A percentile compares a stretch with the other conserved stretches of the same genome.
Conservation (phyloP, 2,888 invertebrate species). For the Oxyteleia sp. region DNA sequence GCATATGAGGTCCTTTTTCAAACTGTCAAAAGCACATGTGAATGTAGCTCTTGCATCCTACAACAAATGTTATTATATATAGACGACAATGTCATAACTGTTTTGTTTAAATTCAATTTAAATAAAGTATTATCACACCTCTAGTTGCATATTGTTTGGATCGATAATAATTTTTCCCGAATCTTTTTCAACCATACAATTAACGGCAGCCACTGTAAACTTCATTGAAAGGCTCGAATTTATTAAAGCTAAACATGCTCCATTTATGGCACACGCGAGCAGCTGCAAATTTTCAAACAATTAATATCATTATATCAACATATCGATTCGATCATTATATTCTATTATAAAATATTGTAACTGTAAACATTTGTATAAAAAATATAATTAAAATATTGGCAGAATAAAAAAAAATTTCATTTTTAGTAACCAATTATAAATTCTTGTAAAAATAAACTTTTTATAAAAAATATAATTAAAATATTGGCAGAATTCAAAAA, state of each 20-base stretch:
- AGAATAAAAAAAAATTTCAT: no score
- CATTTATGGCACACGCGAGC: conserved; percentile 94
- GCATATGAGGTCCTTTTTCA: conserved; percentile 89
- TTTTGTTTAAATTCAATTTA: conserved; percentile 26
- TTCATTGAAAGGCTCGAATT: conserved; percentile 95
- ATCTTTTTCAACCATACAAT: conserved; percentile 91
- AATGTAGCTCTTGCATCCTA: conserved; percentile 90
- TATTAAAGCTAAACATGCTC: conserved; percentile 93
- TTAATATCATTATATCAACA: conserved; percentile 60
- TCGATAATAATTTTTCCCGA: conserved; percentile 90
- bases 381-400: no score
- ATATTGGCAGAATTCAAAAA: no score
- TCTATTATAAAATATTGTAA: background rate
- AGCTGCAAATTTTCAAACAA: conserved; percentile 88
- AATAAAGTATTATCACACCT: conserved; percentile 80
- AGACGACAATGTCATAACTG: background rate
- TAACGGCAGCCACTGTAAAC: conserved; percentile 93
- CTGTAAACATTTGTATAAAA: no score
- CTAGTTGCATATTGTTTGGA: conserved; percentile 88
- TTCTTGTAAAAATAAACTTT: no score
- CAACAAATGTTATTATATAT: conserved; percentile 77
- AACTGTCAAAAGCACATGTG: conserved; percentile 93
- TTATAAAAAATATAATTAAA: no score
- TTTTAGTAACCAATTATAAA: no score
- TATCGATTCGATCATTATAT: no score